Conservation (phyloP, 2,888 invertebrate species). For the Platypus cylindrus region DNA sequence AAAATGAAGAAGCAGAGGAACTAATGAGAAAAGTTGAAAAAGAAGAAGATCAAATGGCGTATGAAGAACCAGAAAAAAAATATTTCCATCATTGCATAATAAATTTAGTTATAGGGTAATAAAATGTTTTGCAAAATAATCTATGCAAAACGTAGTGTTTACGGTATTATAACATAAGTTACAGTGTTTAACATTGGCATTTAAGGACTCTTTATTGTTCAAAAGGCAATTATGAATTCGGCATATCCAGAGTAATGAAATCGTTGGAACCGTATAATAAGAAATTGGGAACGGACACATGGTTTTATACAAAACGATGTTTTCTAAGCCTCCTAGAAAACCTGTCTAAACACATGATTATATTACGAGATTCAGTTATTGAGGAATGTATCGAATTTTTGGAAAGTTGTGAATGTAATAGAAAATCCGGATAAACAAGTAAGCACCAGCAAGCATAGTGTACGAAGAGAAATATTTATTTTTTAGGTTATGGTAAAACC, state of each 20-base stretch:
- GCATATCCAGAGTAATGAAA: conserved; percentile 92
- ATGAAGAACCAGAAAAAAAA: conserved; percentile 87
- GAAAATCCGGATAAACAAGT: too few relatives aligned
- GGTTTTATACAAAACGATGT: conserved; percentile 95
- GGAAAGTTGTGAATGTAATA: conserved; percentile 76
- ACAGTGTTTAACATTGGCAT: conserved; percentile 12
- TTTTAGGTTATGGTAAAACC: conserved; percentile 66
- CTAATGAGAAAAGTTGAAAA: conserved; percentile 97
- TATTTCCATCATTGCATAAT: conserved; percentile 94
- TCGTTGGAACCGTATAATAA: conserved; percentile 89
- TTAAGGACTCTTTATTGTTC: conserved; percentile 86
- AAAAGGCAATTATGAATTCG: conserved; percentile 98
- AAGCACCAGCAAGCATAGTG: too few relatives aligned
- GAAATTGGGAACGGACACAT: conserved; percentile 94
- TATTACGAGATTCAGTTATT: conserved; percentile 73
- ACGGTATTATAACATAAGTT: neutral
- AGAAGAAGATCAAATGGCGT: conserved; percentile 87
- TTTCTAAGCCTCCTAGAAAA: conserved; percentile 88
- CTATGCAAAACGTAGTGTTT: neutral
- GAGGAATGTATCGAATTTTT: conserved; percentile 81
- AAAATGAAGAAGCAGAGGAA: conserved; percentile 97
- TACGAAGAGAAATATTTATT: too few relatives aligned
- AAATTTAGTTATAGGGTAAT: conserved; percentile 89
- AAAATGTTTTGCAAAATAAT: neutral
- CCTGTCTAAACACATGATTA: conserved; percentile 79